Evolutionary conservation across 92 coral and sea anemone species (phyloP).

Genomic region (Siderastrea radians): DNA sequence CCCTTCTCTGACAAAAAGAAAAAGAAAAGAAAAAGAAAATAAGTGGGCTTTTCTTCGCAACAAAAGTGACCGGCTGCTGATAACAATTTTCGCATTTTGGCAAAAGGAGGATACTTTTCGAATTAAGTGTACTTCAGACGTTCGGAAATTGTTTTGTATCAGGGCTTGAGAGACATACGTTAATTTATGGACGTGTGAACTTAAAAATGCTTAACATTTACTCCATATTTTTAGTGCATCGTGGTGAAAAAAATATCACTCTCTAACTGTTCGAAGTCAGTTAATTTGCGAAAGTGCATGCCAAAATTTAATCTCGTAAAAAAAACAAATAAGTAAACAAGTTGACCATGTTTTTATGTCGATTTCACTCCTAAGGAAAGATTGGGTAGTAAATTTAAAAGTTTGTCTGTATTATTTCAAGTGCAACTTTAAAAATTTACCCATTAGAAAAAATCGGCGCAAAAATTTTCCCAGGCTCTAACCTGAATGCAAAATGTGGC

Average conservation of each 20-base stretch:
- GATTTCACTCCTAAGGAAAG: no score
- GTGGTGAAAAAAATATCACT: no score
- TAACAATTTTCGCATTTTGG: not conserved
- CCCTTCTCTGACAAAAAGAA: not conserved
- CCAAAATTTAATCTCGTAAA: no score
- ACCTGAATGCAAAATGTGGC: constrained; percentile 47
- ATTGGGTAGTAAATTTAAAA: no score
- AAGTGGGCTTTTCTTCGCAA: constrained; percentile 18
- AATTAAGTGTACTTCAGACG: not conserved
- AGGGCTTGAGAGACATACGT: not conserved
- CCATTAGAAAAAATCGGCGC: not conserved
- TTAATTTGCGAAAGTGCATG: no score
- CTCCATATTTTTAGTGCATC: no score
- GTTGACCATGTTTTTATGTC: no score
- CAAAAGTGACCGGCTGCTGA: not conserved
- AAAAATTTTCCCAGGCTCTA: constrained; percentile 33
- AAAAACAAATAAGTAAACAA: no score
- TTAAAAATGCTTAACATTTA: no score
- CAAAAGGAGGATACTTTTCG: not conserved
- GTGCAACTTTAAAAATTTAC: not conserved
- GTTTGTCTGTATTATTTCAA: no score
- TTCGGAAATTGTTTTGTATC: not conserved
- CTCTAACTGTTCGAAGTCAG: no score
- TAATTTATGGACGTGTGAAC: no score
- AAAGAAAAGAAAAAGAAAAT: not conserved